Base-by-base conservation (phyloP, 2,888 invertebrate genomes). In the Diarsia brunnea region DNA sequence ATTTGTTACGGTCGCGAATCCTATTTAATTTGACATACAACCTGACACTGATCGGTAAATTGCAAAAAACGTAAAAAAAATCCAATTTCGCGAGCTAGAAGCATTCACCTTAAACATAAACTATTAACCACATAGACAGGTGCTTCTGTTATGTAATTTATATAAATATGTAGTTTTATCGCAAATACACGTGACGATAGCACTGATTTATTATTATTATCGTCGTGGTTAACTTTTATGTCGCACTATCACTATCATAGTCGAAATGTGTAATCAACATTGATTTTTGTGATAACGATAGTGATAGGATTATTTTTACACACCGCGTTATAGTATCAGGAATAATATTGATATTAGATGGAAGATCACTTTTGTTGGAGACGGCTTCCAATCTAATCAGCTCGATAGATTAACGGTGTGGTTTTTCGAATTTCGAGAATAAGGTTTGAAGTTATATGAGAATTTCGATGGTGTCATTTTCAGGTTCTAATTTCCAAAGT, bases 221-320 rank as follows among this genome's bases (percentile, higher is more conserved):
- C 73, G 81, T 67, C 47, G 69, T 11, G 43, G 65, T 61, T 16
- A 74, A 45, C 27, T 81, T 82, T 85, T 63, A 85, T 66, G 69
- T 69, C 71, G 78, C 45, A 27, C 69, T 81, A 81, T 82, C 45
- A 27, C 69, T 81, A 81, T 82, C 71, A 55, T 69, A 77, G 61
- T 69, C 47, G 27, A 68, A 69, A 76, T 58, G 49, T 67, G 85
- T 77, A 58, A 82, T 69, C 68, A 53, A 58, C 61, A 77, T 71
- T 72, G 78, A 82, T 85, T 82, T 85, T 19, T 71, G 43, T 61
- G 83, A 77, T 82, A 82, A 67, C 60, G 21, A 16, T 51, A 38
- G 45, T 31, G 14, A 7, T 3, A 14, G 70, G 51, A 63, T 77
- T 53, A 65, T 51, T 27, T 79, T 60, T 64, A 65, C 58, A 19